A percentile compares a stretch with the other conserved stretches of the same genome.
phyloP scores from a whole-genome alignment of 2,113 vertebrate genomes.

The Pycnonotus jocosus region DNA sequence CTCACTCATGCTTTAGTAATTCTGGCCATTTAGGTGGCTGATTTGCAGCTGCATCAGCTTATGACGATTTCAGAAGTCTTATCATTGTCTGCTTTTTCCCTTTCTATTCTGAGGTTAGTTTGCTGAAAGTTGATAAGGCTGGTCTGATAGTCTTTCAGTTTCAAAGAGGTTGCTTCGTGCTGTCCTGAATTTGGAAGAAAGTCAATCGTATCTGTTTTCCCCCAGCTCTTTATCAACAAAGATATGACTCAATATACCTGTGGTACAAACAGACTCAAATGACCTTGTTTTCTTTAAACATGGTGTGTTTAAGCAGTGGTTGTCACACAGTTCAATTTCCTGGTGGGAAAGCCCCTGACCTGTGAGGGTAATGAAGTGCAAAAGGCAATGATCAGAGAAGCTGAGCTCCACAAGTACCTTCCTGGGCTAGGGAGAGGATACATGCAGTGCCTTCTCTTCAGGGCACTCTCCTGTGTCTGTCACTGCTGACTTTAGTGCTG shows the following conservation, averaged over 20 bases:
- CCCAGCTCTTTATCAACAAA: not conserved
- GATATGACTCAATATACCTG: not conserved
- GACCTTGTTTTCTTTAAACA: not conserved
- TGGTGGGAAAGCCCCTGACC: not conserved
- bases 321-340: not conserved
- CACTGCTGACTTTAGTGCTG: not conserved
- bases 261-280: not conserved
- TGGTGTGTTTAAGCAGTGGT: accelerated
- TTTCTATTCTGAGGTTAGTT: not conserved
- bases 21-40: not conserved
- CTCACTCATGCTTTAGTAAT: not conserved
- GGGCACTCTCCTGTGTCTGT: not conserved
- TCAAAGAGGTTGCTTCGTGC: not conserved
- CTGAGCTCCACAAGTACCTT: not conserved
- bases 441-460: not conserved
- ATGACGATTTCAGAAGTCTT: not conserved
- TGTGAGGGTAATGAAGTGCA: not conserved
- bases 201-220: not conserved
- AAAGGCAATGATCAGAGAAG: not conserved
- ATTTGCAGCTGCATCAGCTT: not conserved
- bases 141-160: not conserved
- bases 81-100: not conserved
- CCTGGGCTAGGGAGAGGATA: not conserved
- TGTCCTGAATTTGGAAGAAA: not conserved
- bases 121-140: not conserved